These are phyloP conservation scores for Cryptotermes secundus DNA, from an alignment of 1,140 invertebrate genomes.

Conservation along the genomic window DNA sequence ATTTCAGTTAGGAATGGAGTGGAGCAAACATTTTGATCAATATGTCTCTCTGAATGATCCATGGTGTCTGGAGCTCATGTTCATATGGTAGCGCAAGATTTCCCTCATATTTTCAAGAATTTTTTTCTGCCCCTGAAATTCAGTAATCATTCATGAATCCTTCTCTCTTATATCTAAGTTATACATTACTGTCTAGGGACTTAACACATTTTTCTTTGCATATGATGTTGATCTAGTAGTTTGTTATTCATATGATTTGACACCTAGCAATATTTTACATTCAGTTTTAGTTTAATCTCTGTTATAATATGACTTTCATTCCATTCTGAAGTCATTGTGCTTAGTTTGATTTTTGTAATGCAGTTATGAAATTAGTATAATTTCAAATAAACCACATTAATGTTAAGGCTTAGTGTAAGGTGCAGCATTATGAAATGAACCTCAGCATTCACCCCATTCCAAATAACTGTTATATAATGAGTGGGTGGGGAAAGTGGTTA, in stretches of 20 bases:
- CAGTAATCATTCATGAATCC: neutral
- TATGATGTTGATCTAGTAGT: neutral
- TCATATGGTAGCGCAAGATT: neutral
- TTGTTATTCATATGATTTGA: neutral
- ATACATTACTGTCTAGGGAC: neutral
- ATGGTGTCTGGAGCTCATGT: too few species aligned
- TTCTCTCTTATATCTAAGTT: neutral
- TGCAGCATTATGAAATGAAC: neutral
- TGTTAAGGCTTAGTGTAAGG: neutral
- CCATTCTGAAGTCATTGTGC: conserved; percentile 22
- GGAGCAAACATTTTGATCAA: neutral
- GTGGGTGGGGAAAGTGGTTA: too few species aligned
- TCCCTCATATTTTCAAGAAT: neutral
- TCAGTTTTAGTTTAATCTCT: neutral
- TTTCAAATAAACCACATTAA: neutral
- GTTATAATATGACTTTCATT: neutral
- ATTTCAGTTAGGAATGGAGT: neutral
- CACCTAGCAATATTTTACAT: neutral
- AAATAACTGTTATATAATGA: too few species aligned
- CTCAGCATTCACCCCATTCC: too few species aligned
- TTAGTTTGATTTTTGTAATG: conserved; percentile 20
- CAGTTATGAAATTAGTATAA: neutral
- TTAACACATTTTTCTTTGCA: neutral
- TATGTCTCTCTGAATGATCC: neutral
- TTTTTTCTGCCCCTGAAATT: neutral